Evolutionary conservation across 1,140 invertebrate genomes (phyloP).

Genomic region (Trichoplusia ni): DNA sequence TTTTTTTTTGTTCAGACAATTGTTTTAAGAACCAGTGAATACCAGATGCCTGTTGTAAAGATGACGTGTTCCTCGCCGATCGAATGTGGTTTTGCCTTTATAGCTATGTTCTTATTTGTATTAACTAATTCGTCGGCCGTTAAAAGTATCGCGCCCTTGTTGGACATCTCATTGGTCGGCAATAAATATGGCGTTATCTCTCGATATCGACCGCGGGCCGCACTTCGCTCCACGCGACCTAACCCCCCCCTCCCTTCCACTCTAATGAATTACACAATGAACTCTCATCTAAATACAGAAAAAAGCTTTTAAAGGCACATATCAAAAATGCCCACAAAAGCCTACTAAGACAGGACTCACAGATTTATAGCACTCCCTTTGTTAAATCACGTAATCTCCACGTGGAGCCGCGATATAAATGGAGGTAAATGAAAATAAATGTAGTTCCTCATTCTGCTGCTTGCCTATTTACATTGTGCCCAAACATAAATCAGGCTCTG

Average conservation of each 20-base stretch:
- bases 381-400: conserved; percentile 81
- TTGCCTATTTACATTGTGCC: conserved; percentile 74
- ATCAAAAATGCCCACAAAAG: conserved; percentile 81
- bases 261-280: conserved; percentile 81
- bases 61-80: conserved; percentile 11
- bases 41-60: background rate
- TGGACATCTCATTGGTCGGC: conserved; percentile 69
- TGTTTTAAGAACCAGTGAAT: background rate
- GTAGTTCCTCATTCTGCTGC: conserved; percentile 78
- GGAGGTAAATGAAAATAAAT: conserved; percentile 80
- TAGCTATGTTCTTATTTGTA: conserved; percentile 56
- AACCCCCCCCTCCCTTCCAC: conserved; percentile 67
- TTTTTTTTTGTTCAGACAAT: background rate
- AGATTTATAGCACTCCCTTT: conserved; percentile 80
- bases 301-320: conserved; percentile 82
- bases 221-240: conserved; percentile 67
- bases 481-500: conserved; percentile 68
- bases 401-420: conserved; percentile 78
- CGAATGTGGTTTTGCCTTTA: conserved; percentile 15
- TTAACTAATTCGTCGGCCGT: conserved; percentile 65
- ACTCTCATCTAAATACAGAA: conserved; percentile 82
- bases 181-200: conserved; percentile 78
- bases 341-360: conserved; percentile 77
- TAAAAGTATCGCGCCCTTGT: conserved; percentile 71
- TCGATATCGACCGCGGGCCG: conserved; percentile 73